Percentiles rank a stretch among this genome's conserved stretches.
These are phyloP conservation scores for Maconellicoccus hirsutus DNA, from an alignment of 1,140 invertebrate genomes.

Conservation along the genomic window DNA sequence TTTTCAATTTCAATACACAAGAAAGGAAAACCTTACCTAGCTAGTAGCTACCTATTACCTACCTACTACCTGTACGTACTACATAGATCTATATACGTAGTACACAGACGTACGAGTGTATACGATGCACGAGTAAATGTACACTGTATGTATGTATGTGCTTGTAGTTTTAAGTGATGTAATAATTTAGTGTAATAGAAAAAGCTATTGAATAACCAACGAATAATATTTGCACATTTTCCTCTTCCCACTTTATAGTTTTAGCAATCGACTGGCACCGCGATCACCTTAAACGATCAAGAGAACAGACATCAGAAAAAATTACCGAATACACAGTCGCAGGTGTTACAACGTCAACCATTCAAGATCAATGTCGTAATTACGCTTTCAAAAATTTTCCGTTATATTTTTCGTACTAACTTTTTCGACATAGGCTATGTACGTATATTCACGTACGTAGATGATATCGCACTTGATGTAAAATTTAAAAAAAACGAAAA, in stretches of 20 bases:
- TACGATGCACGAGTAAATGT: no score
- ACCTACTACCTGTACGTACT: not conserved
- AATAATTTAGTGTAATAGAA: not conserved
- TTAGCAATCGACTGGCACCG: not conserved
- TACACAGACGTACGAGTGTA: no score
- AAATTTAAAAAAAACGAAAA: no score
- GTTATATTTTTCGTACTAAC: not conserved
- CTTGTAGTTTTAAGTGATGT: no score
- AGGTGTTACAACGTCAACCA: not conserved
- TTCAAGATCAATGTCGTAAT: not conserved
- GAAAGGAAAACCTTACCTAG: no score
- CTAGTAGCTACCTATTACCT: no score
- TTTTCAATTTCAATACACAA: no score
- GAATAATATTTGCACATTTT: not conserved
- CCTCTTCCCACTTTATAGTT: not conserved
- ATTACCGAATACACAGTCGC: not conserved
- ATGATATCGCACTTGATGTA: no score
- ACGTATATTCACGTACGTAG: not conserved
- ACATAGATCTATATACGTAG: no score
- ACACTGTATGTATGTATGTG: not conserved
- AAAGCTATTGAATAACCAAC: not conserved
- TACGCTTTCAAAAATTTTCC: not conserved
- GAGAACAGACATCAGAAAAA: slow-evolving; percentile 2
- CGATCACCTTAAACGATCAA: slow-evolving; percentile 3
- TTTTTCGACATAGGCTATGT: not conserved